Percentiles rank a stretch among this genome's conserved stretches.
phyloP scores from a whole-genome alignment of 1,140 invertebrate species.

The Euura lappo region DNA sequence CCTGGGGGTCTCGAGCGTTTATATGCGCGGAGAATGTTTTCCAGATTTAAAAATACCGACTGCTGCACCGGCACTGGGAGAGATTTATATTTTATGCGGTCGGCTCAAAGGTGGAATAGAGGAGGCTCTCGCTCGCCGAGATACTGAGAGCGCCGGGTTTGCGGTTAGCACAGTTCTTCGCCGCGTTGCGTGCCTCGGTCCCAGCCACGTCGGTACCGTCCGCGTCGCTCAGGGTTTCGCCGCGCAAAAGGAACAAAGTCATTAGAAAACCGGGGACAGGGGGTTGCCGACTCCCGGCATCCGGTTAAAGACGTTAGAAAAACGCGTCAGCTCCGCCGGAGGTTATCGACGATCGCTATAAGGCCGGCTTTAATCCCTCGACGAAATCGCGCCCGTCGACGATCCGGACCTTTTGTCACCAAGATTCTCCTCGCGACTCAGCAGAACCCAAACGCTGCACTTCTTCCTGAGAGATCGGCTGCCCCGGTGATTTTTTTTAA shows the following conservation, averaged over 20 bases:
- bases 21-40: slow-evolving; percentile 10
- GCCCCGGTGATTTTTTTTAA: slow-evolving; percentile 20
- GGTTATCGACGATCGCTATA: no score
- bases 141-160: background rate
- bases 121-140: background rate
- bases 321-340: background rate
- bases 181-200: no score
- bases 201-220: no score
- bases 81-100: slow-evolving; percentile 14
- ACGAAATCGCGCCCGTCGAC: background rate
- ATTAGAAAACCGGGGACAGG: background rate
- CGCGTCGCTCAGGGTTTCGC: background rate
- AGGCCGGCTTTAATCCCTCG: background rate
- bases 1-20: background rate
- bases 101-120: background rate
- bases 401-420: background rate
- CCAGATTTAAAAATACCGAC: slow-evolving; percentile 17
- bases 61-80: background rate
- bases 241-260: background rate
- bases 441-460: background rate
- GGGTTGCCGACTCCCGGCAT: background rate
- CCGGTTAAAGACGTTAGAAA: background rate
- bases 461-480: background rate
- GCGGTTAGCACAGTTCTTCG: background rate
- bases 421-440: background rate